Evolutionary conservation across 2,113 vertebrate species (phyloP), one percentile per base, ranked within the genome.

Genomic region (Peucedramus taeniatus): DNA sequence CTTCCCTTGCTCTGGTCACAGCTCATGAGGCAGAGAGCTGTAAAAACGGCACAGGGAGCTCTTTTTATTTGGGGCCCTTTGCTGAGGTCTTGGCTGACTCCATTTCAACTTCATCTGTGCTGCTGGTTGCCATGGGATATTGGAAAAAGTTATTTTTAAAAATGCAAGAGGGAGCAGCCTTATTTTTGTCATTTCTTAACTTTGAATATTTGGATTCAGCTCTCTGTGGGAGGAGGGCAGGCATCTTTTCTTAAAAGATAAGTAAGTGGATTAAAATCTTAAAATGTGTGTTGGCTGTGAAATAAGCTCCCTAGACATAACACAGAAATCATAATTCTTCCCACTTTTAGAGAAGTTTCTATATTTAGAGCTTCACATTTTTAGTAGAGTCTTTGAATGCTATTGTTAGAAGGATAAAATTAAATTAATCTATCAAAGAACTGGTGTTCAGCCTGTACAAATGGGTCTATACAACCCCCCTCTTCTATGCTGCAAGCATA

Each of bases 181-280:
- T 90, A 90, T 88, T 95, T 95, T 90, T 94, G 49, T 44, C 18
- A 53, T 96, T 93, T 79, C 28, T 23, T 85, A 87, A 35, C 74
- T 95, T 82, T 57, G n/a, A 44, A 47, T 86, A 47, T 83, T 93
- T 87, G 39, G 87, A 80, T 96, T 83, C 28, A 92, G 11, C 8
- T 88, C 40, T 65, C n/a, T 33, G 82, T 88, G 56, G 85, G 82
- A 90, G 64, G 42, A 94, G 76, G 71, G 39, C 54, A 70, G 35
- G 33, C 45, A 65, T 45, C 37, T 90, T 83, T 89, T 91, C 51
- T 83, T 68, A 39, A 83, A 84, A 91, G 74, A 80, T 82, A 68
- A 91, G 28, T 75, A 84, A 84, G 60, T 63, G 78, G 60, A 83
- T 94, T 51, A 80, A 88, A 80, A 93, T 70, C 33, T 95, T 82